Conservation (phyloP, 2,888 invertebrate species). For the Itoplectis maculator region DNA sequence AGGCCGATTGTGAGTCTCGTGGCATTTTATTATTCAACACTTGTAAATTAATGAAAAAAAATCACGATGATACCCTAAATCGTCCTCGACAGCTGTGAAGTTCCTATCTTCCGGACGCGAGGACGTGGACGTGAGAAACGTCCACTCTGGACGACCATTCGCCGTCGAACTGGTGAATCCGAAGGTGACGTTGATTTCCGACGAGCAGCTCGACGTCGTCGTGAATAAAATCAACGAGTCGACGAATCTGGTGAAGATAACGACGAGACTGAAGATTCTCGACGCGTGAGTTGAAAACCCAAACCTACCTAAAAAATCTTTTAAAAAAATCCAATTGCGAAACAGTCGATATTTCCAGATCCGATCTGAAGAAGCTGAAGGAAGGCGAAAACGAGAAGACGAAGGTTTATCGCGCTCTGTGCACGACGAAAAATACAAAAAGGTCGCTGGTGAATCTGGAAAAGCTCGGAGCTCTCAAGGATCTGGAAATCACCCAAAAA, state of each 20-base stretch:
- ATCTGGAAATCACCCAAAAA: slow-evolving; percentile 90
- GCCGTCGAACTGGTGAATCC: slow-evolving; percentile 93
- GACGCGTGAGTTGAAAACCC: slow-evolving; percentile 85
- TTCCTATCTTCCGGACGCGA: slow-evolving; percentile 97
- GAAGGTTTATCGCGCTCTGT: slow-evolving; percentile 94
- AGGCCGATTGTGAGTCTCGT: slow-evolving; percentile 84
- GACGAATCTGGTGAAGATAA: slow-evolving; percentile 86
- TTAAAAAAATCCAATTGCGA: too few species aligned
- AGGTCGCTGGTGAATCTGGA: slow-evolving; percentile 83
- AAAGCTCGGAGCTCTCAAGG: slow-evolving; percentile 86
- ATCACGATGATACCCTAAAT: background rate
- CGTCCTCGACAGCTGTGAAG: slow-evolving; percentile 86
- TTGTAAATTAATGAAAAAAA: background rate
- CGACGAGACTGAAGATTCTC: slow-evolving; percentile 89
- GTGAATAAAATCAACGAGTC: slow-evolving; percentile 87
- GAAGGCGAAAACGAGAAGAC: slow-evolving; percentile 95
- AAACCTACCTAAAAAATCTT: too few species aligned
- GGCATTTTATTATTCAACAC: background rate
- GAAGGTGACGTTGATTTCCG: slow-evolving; percentile 85
- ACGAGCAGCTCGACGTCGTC: slow-evolving; percentile 86
- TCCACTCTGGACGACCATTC: slow-evolving; percentile 97
- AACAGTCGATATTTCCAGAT: too few species aligned
- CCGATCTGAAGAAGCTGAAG: slow-evolving; percentile 90
- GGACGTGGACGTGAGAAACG: slow-evolving; percentile 98
- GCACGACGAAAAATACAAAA: slow-evolving; percentile 86